Evolutionary conservation across 2,113 vertebrate genomes (phyloP).

Genomic region (Gavia stellata): DNA sequence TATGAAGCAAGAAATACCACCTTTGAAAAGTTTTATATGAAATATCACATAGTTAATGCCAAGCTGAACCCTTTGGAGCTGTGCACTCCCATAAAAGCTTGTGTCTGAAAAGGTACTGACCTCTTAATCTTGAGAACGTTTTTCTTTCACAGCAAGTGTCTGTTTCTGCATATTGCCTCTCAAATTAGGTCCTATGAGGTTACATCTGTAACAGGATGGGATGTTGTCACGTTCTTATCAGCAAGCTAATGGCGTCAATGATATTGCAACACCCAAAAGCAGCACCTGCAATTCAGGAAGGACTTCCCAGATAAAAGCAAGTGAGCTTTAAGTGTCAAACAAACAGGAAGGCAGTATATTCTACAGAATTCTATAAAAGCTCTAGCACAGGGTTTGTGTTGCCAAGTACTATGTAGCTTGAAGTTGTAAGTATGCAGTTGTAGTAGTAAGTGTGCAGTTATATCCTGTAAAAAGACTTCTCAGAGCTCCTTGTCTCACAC

Average conservation of each 20-base stretch:
- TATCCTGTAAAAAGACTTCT: background rate
- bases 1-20: conserved; percentile 61
- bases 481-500: background rate
- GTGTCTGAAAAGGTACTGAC: background rate
- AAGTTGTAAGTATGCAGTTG: background rate
- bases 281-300: background rate
- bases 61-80: conserved; percentile 4
- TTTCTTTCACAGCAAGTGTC: conserved; percentile 3
- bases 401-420: background rate
- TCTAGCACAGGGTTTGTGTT: fast-evolving
- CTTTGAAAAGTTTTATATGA: conserved; percentile 56
- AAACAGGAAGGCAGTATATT: background rate
- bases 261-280: background rate
- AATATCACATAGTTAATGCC: conserved; percentile 50
- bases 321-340: background rate
- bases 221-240: background rate
- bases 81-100: conserved; percentile 17
- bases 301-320: background rate
- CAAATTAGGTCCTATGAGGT: background rate
- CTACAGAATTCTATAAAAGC: background rate
- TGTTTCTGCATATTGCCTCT: background rate
- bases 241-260: background rate
- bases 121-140: conserved; percentile 1
- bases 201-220: background rate
- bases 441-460: background rate